Evolutionary conservation across 2,113 vertebrate genomes (phyloP).

Genomic region (Eptesicus fuscus): DNA sequence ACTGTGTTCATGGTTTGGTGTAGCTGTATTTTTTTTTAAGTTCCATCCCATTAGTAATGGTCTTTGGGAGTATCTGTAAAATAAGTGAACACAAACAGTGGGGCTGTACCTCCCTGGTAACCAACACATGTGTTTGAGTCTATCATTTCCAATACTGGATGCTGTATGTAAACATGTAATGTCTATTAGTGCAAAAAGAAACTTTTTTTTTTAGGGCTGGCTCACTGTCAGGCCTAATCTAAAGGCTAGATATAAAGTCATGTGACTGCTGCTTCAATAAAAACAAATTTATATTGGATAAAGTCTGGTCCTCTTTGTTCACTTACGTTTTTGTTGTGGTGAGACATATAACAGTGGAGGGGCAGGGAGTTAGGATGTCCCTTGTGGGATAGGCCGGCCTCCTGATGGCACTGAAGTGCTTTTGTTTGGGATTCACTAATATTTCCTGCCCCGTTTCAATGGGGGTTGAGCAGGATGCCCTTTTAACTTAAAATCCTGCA

Average conservation of each 20-base stretch:
- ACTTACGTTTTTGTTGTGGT: background rate
- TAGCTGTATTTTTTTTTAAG: slow-evolving; percentile 57
- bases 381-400: background rate
- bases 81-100: slow-evolving; percentile 76
- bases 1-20: slow-evolving; percentile 76
- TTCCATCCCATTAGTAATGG: slow-evolving; percentile 79
- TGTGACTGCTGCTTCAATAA: slow-evolving; percentile 90
- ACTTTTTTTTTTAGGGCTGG: slow-evolving; percentile 77
- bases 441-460: background rate
- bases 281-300: slow-evolving; percentile 85
- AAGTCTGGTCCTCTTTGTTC: slow-evolving; percentile 67
- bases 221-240: slow-evolving; percentile 81
- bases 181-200: slow-evolving; percentile 82
- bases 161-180: slow-evolving; percentile 85
- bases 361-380: background rate
- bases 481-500: background rate
- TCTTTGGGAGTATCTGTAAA: slow-evolving; percentile 82
- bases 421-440: background rate
- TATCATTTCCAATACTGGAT: slow-evolving; percentile 81
- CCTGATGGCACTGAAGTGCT: background rate
- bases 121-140: slow-evolving; percentile 80
- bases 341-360: no score
- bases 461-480: background rate
- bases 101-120: slow-evolving; percentile 80
- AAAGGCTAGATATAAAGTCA: slow-evolving; percentile 84